Percentiles rank a stretch among this genome's conserved stretches.
Conservation (phyloP, 2,797 vertebrate genomes). For the Rhinophrynus dorsalis region DNA sequence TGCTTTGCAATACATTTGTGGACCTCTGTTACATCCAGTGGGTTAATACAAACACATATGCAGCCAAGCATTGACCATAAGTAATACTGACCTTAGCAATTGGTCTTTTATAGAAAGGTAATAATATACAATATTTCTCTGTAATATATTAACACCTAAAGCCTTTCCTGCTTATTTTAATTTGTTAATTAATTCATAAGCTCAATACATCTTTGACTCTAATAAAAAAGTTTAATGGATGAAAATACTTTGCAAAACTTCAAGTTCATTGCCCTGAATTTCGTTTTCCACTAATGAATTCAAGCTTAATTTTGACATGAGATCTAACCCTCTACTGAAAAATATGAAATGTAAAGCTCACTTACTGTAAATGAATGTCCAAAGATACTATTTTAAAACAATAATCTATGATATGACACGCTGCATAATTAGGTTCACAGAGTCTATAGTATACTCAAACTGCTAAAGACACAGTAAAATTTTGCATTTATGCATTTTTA, state of each 20-base stretch:
- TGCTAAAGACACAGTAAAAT: conserved; percentile 20
- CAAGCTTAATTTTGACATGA: conserved; percentile 37
- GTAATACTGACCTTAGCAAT: conserved; percentile 21
- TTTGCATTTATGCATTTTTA: conserved; percentile 56
- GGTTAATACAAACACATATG: conserved; percentile 12
- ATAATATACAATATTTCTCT: conserved; percentile 28
- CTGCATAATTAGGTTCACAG: conserved; percentile 32
- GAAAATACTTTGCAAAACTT: conserved; percentile 43
- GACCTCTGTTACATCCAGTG: no score
- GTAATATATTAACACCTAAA: conserved; percentile 26
- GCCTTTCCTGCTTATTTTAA: conserved; percentile 30
- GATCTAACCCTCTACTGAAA: conserved; percentile 31
- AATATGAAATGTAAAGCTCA: conserved; percentile 22
- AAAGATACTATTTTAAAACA: conserved; percentile 36
- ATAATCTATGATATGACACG: conserved; percentile 39
- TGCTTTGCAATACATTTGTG: no score
- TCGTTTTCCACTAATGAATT: conserved; percentile 39
- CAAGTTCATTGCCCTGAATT: conserved; percentile 34
- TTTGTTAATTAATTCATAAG: conserved; percentile 46
- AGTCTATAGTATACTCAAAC: conserved; percentile 13
- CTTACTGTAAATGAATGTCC: conserved; percentile 47
- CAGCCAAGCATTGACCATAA: conserved; percentile 21
- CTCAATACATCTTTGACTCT: conserved; percentile 19
- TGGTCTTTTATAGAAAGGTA: conserved; percentile 14
- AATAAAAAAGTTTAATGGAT: conserved; percentile 43